Evolutionary conservation across 92 coral and sea anemone species (phyloP).

Genomic region (Palythoa grandis): DNA sequence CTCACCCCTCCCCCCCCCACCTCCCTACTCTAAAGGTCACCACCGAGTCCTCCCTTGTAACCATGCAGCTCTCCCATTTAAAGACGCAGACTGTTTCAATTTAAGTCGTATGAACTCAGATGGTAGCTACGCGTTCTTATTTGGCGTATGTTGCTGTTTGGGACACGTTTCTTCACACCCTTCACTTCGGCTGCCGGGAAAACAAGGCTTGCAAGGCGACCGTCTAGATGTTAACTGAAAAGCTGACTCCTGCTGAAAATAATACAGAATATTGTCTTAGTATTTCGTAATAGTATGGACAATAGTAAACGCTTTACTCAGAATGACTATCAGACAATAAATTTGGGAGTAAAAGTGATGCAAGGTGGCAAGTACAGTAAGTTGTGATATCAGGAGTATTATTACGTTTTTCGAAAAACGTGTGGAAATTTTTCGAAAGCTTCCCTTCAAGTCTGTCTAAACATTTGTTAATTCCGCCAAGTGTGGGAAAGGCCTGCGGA

Average conservation of each 20-base stretch:
- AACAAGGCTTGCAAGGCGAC: constrained; percentile 42
- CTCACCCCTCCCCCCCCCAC: no score
- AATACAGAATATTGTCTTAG: neutral
- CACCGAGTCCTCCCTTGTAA: no score
- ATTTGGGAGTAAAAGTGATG: no score
- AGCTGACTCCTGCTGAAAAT: constrained; percentile 26
- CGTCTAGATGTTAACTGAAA: constrained; percentile 22
- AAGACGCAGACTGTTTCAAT: neutral
- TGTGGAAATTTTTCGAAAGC: no score
- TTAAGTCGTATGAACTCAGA: neutral
- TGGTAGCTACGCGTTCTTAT: constrained; percentile 17
- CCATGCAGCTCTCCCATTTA: no score
- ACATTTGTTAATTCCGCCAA: neutral
- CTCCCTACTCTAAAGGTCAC: no score
- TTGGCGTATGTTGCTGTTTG: constrained; percentile 34
- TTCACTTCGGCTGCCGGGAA: constrained; percentile 22
- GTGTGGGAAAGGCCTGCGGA: neutral
- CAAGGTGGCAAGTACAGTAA: no score
- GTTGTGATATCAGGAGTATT: no score
- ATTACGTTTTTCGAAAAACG: no score
- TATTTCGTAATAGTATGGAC: neutral
- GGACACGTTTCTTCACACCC: constrained; percentile 37
- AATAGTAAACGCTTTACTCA: neutral
- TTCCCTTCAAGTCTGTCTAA: no score
- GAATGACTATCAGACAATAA: no score